Percentiles rank a stretch among this genome's conserved stretches.
phyloP scores from a whole-genome alignment of 2,113 vertebrate genomes.

The Peromyscus leucopus region DNA sequence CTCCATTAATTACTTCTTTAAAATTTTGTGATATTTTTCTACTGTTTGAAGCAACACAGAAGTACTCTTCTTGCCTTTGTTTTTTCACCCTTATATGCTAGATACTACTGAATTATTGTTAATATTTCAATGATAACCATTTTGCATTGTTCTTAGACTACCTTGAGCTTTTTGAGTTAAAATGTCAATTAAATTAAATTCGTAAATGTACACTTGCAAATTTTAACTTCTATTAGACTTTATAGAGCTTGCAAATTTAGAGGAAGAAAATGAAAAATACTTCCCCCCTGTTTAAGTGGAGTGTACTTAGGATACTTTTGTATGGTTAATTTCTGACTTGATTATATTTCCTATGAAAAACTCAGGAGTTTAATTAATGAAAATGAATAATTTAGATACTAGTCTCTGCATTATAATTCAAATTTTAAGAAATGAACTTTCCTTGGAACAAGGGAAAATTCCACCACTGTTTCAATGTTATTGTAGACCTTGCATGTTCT shows the following conservation, averaged over 20 bases:
- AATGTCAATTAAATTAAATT: conserved; percentile 50
- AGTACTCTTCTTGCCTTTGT: neutral
- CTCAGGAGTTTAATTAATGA: conserved; percentile 47
- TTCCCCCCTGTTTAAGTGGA: neutral
- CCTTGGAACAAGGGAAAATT: conserved; percentile 64
- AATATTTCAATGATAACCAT: neutral
- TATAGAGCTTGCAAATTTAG: conserved; percentile 12
- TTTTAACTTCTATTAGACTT: conserved; percentile 43
- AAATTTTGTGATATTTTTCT: neutral
- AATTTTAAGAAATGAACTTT: conserved; percentile 68
- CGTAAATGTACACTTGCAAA: neutral
- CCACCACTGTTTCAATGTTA: conserved; percentile 72
- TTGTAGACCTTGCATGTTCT: conserved; percentile 57
- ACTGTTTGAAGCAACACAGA: neutral
- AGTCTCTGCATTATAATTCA: conserved; percentile 44
- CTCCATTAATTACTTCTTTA: neutral
- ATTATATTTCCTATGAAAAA: conserved; percentile 47
- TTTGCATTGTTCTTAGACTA: neutral
- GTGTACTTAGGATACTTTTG: neutral
- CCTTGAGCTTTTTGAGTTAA: conserved; percentile 24
- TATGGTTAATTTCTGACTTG: conserved; percentile 62
- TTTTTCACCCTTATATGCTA: neutral
- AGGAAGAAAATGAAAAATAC: conserved; percentile 33
- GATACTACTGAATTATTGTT: neutral
- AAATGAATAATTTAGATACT: conserved; percentile 73